Percentiles rank a stretch among this genome's conserved stretches.
These are phyloP conservation scores for Tenthredo amoena DNA, from an alignment of 2,888 invertebrate genomes.

Conservation along the genomic window DNA sequence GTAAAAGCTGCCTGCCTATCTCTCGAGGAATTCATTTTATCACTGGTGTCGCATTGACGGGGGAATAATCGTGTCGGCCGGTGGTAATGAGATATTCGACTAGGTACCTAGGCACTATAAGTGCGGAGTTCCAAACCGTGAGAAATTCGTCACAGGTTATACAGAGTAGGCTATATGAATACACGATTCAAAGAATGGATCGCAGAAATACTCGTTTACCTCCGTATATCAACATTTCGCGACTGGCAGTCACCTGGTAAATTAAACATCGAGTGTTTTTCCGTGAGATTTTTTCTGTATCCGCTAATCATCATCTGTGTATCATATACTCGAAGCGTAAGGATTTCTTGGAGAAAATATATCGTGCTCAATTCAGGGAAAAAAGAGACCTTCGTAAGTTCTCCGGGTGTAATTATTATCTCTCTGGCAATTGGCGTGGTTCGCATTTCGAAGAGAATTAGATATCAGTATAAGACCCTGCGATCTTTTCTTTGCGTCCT, in stretches of 20 bases:
- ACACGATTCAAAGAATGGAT: background rate
- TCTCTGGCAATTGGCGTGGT: background rate
- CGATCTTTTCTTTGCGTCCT: background rate
- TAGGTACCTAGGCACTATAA: background rate
- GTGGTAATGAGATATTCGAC: constrained; percentile 29
- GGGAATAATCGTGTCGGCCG: constrained; percentile 1
- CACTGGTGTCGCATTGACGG: constrained; percentile 1
- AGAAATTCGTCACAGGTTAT: background rate
- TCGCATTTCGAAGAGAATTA: background rate
- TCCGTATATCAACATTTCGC: background rate
- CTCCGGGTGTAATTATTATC: background rate
- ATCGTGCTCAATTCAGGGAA: background rate
- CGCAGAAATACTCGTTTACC: background rate
- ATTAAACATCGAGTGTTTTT: background rate
- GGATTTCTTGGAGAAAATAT: background rate
- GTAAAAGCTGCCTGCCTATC: background rate
- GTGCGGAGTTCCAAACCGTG: background rate
- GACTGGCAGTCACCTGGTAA: background rate
- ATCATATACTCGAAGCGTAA: background rate
- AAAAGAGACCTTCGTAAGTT: background rate
- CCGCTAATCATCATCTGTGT: background rate
- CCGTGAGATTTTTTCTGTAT: background rate
- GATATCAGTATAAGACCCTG: background rate
- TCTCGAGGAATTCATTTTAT: constrained; percentile 27
- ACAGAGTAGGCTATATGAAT: too few species aligned